Percentiles rank a stretch among this genome's conserved stretches.
Conservation (phyloP, 2,888 invertebrate species). For the Clanis bilineata region DNA sequence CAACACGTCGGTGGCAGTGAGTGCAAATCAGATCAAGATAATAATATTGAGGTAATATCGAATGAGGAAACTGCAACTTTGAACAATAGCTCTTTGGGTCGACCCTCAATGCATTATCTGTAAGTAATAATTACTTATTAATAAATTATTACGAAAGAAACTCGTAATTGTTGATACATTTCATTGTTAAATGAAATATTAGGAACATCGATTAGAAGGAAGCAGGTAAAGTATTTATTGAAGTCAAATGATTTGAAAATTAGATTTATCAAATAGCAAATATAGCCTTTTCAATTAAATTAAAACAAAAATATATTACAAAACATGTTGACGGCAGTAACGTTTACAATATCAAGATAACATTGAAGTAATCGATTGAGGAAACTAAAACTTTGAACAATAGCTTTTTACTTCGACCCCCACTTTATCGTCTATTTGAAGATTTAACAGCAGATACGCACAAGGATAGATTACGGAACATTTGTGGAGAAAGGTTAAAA, state of each 20-base stretch:
- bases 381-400: not conserved
- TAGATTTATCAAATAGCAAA: too few relatives aligned
- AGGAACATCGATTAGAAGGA: too few relatives aligned
- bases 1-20: not conserved
- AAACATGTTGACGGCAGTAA: not conserved
- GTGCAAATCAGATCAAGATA: not conserved
- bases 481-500: not conserved
- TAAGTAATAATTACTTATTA: too few relatives aligned
- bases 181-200: too few relatives aligned
- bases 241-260: too few relatives aligned
- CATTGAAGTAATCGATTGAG: not conserved
- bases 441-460: not conserved
- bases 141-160: too few relatives aligned
- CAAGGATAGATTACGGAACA: constrained; percentile 10
- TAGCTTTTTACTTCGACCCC: not conserved
- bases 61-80: too few relatives aligned
- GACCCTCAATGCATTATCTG: too few relatives aligned
- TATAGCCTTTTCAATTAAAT: too few relatives aligned
- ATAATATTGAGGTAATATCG: not conserved
- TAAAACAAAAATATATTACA: too few relatives aligned
- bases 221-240: not conserved
- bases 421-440: not conserved
- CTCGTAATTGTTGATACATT: too few relatives aligned
- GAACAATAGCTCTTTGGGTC: too few relatives aligned
- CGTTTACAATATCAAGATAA: not conserved